Evolutionary conservation across 2,113 vertebrate species (phyloP).

Genomic region (Nerophis ophidion): DNA sequence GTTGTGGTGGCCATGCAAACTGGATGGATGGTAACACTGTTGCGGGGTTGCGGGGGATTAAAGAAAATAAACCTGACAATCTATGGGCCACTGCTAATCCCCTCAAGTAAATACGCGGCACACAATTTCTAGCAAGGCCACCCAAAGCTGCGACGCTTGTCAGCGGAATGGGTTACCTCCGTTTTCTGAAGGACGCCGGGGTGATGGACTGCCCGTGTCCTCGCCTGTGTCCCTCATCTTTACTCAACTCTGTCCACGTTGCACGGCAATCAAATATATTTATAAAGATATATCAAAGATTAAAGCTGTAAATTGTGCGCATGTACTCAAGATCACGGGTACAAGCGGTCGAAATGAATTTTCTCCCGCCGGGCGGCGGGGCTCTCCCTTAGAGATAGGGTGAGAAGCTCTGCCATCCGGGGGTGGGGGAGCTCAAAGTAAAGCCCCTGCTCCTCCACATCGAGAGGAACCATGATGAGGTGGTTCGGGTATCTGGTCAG

Average conservation of each 20-base stretch:
- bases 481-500: no score
- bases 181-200: constrained; percentile 46
- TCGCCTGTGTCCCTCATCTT: constrained; percentile 37
- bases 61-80: constrained; percentile 43
- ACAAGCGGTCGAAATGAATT: no score
- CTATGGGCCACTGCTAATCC: constrained; percentile 56
- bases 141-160: constrained; percentile 35
- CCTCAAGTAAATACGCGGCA: constrained; percentile 63
- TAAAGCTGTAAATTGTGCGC: constrained; percentile 15
- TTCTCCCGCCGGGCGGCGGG: no score
- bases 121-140: constrained; percentile 44
- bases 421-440: no score
- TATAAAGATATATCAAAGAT: constrained; percentile 13
- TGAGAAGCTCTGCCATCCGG: no score
- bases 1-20: constrained; percentile 27
- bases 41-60: constrained; percentile 48
- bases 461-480: no score
- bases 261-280: neutral
- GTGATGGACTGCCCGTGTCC: constrained; percentile 25
- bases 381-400: no score
- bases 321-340: neutral
- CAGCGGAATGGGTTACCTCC: constrained; percentile 45
- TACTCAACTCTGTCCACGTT: neutral
- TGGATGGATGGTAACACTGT: constrained; percentile 28
- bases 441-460: no score